These are phyloP conservation scores for Xyrauchen texanus DNA, from an alignment of 2,113 vertebrate genomes.

Conservation along the genomic window DNA sequence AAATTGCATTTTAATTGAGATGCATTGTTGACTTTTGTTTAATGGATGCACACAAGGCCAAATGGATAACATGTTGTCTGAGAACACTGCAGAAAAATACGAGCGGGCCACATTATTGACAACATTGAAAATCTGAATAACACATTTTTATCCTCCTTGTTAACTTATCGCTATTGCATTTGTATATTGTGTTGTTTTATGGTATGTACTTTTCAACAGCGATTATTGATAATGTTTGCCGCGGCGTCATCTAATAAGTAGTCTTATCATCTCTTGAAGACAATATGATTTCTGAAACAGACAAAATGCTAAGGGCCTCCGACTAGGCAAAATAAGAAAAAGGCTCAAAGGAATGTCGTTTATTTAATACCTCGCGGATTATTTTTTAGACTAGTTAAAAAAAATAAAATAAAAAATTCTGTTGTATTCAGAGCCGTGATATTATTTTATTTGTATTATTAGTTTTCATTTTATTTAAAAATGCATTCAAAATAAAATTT, in stretches of 20 bases:
- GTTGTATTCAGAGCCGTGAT: background rate
- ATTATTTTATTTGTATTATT: background rate
- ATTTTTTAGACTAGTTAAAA: too few species aligned
- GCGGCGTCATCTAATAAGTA: background rate
- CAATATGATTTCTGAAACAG: slow-evolving; percentile 10
- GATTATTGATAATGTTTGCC: background rate
- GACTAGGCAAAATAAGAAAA: background rate
- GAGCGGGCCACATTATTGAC: background rate
- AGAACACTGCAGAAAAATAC: background rate
- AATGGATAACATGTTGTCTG: background rate
- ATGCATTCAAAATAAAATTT: too few species aligned
- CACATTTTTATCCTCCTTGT: too few species aligned
- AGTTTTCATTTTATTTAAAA: too few species aligned
- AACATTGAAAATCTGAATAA: background rate
- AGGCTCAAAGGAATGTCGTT: background rate
- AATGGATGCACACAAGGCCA: background rate
- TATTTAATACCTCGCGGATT: background rate
- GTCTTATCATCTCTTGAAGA: slow-evolving; percentile 13
- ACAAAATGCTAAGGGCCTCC: slow-evolving; percentile 24
- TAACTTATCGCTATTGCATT: too few species aligned
- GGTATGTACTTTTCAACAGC: background rate
- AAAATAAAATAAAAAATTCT: too few species aligned
- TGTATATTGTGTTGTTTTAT: background rate
- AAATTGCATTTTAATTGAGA: background rate
- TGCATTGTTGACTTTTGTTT: background rate